Percentiles rank a stretch among this genome's conserved stretches.
Conservation (phyloP, 2,797 vertebrate species). For the Sebastes variabilis region DNA sequence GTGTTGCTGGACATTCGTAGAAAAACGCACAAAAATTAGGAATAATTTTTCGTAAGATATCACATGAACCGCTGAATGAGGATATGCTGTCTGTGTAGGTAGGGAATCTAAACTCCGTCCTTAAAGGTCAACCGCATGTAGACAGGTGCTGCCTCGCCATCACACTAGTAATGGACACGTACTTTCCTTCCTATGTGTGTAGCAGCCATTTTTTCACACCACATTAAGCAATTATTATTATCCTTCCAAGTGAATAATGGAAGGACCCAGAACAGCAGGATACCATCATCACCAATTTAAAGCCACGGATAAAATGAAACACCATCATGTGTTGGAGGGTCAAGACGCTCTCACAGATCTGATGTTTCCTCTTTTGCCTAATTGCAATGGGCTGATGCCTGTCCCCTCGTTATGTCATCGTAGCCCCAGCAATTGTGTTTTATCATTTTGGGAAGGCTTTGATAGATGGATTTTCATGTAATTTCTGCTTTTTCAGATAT, state of each 20-base stretch:
- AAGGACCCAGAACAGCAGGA: conserved; percentile 51
- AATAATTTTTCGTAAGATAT: no score
- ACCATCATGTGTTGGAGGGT: conserved; percentile 38
- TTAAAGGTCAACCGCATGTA: neutral
- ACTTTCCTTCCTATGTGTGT: conserved; percentile 19
- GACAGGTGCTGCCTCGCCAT: neutral
- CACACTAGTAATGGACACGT: neutral
- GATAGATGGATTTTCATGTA: neutral
- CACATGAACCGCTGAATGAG: no score
- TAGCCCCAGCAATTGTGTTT: conserved; percentile 18
- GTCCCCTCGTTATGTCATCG: conserved; percentile 6
- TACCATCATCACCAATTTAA: conserved; percentile 60
- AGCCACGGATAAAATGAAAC: conserved; percentile 55
- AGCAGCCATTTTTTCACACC: conserved; percentile 55
- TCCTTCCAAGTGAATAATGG: conserved; percentile 59
- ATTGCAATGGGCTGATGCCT: conserved; percentile 21
- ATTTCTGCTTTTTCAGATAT: neutral
- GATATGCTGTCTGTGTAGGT: neutral
- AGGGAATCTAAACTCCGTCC: neutral
- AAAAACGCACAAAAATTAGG: no score
- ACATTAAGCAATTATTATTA: conserved; percentile 63
- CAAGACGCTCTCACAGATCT: conserved; percentile 42
- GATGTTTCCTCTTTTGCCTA: conserved; percentile 28
- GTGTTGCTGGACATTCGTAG: no score
- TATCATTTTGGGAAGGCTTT: neutral